A percentile compares a stretch with the other conserved stretches of the same genome.
Evolutionary conservation across 2,113 vertebrate genomes (phyloP).

Genomic region (Crotophaga sulcirostris): DNA sequence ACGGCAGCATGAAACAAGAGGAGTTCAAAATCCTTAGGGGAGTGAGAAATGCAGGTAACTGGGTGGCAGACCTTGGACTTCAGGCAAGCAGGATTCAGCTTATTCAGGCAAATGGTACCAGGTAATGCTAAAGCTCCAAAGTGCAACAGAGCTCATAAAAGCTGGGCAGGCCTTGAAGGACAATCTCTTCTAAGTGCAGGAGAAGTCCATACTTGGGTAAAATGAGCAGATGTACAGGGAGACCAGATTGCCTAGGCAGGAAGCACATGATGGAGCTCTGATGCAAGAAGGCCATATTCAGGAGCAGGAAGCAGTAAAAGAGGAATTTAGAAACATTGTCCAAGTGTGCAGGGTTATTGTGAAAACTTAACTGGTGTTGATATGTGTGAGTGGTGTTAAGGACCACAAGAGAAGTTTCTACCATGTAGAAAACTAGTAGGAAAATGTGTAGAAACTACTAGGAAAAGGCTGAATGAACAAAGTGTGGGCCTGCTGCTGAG

Average conservation of each 20-base stretch:
- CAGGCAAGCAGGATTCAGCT: neutral
- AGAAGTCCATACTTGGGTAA: neutral
- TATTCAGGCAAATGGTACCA: neutral
- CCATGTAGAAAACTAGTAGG: neutral
- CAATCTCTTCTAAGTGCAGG: neutral
- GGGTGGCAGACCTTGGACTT: neutral
- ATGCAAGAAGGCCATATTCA: neutral
- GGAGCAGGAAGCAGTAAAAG: neutral
- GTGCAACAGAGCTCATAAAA: neutral
- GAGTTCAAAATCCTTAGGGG: neutral
- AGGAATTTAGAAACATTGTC: neutral
- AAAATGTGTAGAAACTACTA: neutral
- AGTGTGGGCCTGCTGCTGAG: neutral
- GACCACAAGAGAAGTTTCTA: neutral
- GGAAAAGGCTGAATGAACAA: neutral
- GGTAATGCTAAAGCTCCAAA: neutral
- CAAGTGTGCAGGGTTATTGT: neutral
- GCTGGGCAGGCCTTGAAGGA: neutral
- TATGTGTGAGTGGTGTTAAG: neutral
- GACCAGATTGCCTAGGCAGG: neutral
- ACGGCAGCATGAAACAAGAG: neutral
- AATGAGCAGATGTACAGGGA: neutral
- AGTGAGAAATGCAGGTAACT: neutral
- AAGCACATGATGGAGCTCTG: neutral
- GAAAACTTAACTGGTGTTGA: neutral